A percentile compares a stretch with the other conserved stretches of the same genome.
Conservation (phyloP, 1,140 invertebrate species). For the Drosophila repletoides region DNA sequence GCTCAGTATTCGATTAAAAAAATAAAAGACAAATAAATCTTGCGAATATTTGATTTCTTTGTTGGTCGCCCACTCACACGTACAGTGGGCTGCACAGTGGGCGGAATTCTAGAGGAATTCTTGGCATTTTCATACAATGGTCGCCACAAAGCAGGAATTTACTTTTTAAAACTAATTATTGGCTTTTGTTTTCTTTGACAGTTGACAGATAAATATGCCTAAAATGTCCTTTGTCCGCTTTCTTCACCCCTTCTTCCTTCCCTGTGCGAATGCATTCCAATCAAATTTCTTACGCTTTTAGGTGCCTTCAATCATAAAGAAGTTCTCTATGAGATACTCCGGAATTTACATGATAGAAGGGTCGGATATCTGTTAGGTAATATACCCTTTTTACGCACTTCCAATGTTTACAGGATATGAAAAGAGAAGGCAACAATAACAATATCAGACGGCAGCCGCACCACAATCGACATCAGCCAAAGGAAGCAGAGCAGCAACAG, state of each 20-base stretch:
- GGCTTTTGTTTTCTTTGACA: too few species aligned
- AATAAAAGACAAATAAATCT: conserved; percentile 24
- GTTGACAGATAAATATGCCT: too few species aligned
- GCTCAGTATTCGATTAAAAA: conserved; percentile 45
- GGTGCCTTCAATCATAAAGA: conserved; percentile 33
- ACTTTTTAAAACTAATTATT: too few species aligned
- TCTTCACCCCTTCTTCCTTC: too few species aligned
- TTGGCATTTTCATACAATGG: background rate
- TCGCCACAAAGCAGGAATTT: too few species aligned
- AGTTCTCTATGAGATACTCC: too few species aligned
- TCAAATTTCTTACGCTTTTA: conserved; percentile 59
- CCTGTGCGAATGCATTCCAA: conserved; percentile 56
- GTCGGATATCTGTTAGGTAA: too few species aligned
- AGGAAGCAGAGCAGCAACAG: conserved; percentile 62
- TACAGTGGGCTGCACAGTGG: conserved; percentile 7
- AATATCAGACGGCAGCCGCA: too few species aligned
- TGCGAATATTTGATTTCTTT: conserved; percentile 23
- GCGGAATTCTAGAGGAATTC: background rate
- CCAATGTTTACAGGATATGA: too few species aligned
- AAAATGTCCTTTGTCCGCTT: too few species aligned
- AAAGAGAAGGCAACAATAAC: background rate
- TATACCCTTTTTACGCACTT: too few species aligned
- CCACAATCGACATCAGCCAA: conserved; percentile 35
- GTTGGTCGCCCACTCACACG: background rate
- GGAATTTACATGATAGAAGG: too few species aligned